Base-by-base conservation (phyloP, 2,113 vertebrate species). In the Toxostoma redivivum region DNA sequence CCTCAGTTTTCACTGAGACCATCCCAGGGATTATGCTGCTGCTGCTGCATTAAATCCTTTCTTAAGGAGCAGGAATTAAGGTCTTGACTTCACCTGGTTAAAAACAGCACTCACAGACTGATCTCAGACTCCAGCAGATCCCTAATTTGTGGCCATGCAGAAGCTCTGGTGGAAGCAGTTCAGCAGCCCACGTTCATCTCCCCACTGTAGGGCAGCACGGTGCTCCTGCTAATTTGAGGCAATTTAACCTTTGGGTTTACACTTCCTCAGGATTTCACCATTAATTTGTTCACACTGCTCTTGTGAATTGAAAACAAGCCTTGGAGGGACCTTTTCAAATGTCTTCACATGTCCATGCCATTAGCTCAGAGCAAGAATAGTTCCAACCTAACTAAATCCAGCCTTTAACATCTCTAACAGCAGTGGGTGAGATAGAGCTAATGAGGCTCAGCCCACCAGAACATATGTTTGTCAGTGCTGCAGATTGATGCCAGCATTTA, bases 391-490 rank as follows among this genome's bases (percentile, higher is more conserved):
- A 40, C 31, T 50, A 65, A 82, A 25, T 2, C 5, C 15, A 83
- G 79, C 31, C 50, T 81, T 88, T 31, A 80, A 83, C 70, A 70
- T 65, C 62, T 70, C 11, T 21, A 62, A 30, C 6, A 93, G 62
- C 60, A 86, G 54, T 0, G 15, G 56, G 81, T 48, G 58, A 82
- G 62, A 57, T 71, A 30, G 60, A 93, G 42, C 54, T 70, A 86
- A 91, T 74, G 77, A 91, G 48, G 38, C 65, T 51, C 83, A 74
- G 64, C 80, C 92, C 81, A 60, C 80, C 45, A 60, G 40, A 86
- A 62, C 86, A 81, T 88, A 47, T 78, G 83, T 73, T 83, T 91
- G 60, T 56, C 83, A 88, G 33, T 31, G 25, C 44, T 9, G 3
- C 67, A 71, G 56, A 62, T 8, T 35, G 69, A 65, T 40, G 40